Percentiles rank a stretch among this genome's conserved stretches.
Conservation (phyloP, 2,113 vertebrate genomes). For the Symphodus melops region DNA sequence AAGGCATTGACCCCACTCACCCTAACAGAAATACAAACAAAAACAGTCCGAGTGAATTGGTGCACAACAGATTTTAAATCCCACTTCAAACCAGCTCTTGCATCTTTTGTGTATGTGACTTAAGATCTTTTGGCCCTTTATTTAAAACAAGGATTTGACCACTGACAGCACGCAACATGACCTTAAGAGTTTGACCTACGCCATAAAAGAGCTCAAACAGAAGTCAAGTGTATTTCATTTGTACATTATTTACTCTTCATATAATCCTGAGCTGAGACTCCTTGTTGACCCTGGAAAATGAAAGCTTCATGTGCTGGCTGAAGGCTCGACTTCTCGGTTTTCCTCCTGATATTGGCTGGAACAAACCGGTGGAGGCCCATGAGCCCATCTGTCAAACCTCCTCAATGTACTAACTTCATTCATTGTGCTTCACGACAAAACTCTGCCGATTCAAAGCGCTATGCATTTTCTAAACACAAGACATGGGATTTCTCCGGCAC, state of each 20-base stretch:
- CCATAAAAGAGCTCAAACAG: neutral
- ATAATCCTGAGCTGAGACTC: neutral
- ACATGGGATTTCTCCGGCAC: neutral
- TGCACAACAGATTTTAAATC: neutral
- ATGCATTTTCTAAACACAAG: neutral
- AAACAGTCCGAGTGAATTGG: neutral
- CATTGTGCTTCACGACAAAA: neutral
- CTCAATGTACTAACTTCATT: neutral
- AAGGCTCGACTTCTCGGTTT: no score
- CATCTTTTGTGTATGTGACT: neutral
- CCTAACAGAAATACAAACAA: neutral
- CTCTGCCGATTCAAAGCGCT: accelerated
- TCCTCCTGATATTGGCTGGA: neutral
- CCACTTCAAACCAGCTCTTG: no score
- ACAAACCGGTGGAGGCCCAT: neutral
- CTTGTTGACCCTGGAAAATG: neutral
- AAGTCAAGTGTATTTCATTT: neutral
- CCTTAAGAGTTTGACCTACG: neutral
- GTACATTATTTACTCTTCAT: neutral
- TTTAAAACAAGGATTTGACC: no score
- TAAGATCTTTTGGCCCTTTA: neutral
- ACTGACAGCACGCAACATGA: neutral
- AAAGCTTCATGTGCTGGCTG: neutral
- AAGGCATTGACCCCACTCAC: neutral
- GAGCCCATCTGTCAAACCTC: constrained; percentile 1